Evolutionary conservation across 2,113 vertebrate species (phyloP), one percentile per base, ranked within the genome.

Genomic region (Collichthys lucidus): DNA sequence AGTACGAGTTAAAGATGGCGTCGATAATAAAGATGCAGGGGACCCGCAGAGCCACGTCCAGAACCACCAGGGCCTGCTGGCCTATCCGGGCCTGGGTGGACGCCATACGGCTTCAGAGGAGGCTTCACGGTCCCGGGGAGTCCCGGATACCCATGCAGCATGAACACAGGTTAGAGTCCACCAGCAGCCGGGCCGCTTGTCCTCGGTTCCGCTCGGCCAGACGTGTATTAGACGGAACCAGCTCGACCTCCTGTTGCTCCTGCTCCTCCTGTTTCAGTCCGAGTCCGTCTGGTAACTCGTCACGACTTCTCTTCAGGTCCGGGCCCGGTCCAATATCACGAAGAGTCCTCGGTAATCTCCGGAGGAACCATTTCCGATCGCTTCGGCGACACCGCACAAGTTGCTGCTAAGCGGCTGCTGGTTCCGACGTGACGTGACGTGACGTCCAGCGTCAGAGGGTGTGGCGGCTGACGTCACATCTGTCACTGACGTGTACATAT

Each of bases 1-100:
- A 91, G 85, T 95, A 90, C 24, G 95, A 96, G 96, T 98, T 98
- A 91, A 98, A 96, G 89, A 98, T 97, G 94, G 96, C 97, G 96
- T 98, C 98, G 94, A 98, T 97, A 90, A 98, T 96, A 88, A 98
- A 98, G 81, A 99, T 94, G 79, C 96, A 97, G 66, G 97, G 98
- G 66, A 98, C 97, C 81, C 98, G 95, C 76, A 98, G 95, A 89
- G 90, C 96, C 93, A 98, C 97, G 74, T 98, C 98, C 88, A 97
- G 94, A 91, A 95, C 95, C 76, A 93, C 96, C 84, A 96, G 75
- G 91, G 96, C 92, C 95, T 95, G 96, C 91, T 96, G 96, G 89
- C 95, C 94, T 46, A 96, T 80, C 88, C 96, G 95, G 91, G 85
- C 89, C 82, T 95, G 91, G 11, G 93, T 42, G 49, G 96, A 94